phyloP scores from a whole-genome alignment of 2,888 invertebrate species.

The Sarcophaga variegata region DNA sequence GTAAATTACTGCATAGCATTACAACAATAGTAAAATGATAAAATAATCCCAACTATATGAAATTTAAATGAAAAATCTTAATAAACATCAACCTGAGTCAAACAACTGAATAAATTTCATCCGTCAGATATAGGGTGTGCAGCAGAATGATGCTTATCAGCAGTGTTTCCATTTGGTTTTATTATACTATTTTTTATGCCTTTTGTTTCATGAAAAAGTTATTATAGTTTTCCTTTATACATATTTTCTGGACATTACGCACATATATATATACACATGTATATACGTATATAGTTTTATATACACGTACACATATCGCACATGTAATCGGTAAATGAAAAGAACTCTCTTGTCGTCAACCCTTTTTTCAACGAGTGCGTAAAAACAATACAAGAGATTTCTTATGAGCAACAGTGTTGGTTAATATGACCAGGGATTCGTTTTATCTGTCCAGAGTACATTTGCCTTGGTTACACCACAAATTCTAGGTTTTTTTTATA shows the following conservation, averaged over 20 bases:
- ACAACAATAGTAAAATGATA: no score
- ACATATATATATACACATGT: conserved; percentile 18
- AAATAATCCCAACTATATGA: no score
- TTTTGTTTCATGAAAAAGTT: conserved; percentile 55
- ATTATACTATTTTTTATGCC: conserved; percentile 51
- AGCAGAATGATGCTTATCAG: background rate
- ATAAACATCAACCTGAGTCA: background rate
- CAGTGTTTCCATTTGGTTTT: conserved; percentile 16
- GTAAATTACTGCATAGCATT: no score
- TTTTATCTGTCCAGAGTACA: conserved; percentile 59
- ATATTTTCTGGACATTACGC: conserved; percentile 46
- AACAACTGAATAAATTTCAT: background rate
- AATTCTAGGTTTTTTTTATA: conserved; percentile 7
- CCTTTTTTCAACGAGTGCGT: conserved; percentile 57
- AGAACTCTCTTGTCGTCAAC: conserved; percentile 33
- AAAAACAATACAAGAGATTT: conserved; percentile 51
- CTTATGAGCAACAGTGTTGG: conserved; percentile 2
- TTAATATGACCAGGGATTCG: conserved; percentile 31
- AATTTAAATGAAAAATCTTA: no score
- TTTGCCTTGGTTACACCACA: conserved; percentile 63
- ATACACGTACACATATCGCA: background rate
- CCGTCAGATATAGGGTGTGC: background rate
- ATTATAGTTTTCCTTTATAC: conserved; percentile 46
- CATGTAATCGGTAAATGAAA: conserved; percentile 14
- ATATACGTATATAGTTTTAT: background rate